Base-by-base conservation (phyloP, 2,113 vertebrate genomes). In the Phylloscopus trochilus region DNA sequence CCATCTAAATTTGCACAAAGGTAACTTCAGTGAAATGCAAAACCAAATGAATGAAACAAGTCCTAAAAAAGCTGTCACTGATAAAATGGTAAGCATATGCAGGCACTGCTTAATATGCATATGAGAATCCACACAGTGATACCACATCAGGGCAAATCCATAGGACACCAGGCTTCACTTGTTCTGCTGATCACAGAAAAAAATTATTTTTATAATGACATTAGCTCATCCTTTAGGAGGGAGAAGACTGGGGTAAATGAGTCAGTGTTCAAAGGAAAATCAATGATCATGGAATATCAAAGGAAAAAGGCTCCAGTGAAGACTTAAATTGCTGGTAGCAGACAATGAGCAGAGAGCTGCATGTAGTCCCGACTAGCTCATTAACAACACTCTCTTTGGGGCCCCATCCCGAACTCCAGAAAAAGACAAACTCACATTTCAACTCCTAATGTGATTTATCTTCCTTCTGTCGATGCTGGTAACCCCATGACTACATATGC, bases 181-280 rank as follows among this genome's bases (percentile, higher is more conserved):
- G 68, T 83, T 90, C 75, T 92, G 82, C 58, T 90, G 92, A 93
- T 90, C 68, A 92, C 39, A 95, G 60, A 52, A 92, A 94, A 39
- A 1, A 26, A 37, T 5, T 39, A 66, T 22, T 35, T 80, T 68
- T 67, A 73, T 72, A 91, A 95, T 92, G 52, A 43, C 56, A 92
- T 92, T 83, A 91, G 47, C 63, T 96, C 28, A 88, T 88, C 75
- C 60, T 74, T 63, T 83, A 86, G 63, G 35, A 93, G 82, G 47
- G 68, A 90, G 68, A 83, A 63, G 75, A 74, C 59, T n/a, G 66
- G 59, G n/a, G 43, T 70, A 95, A 91, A 91, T 77, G 91, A 74
- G 43, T 93, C 22, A 2, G 14, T 67, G 76, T 90, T 94, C 87
- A 93, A 95, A 96, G 90, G 84, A 80, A 93, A 95, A 95, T 92